Base-by-base conservation (phyloP, 53 echinoderm and acorn worm genomes). In the Apostichopus leukothele region DNA sequence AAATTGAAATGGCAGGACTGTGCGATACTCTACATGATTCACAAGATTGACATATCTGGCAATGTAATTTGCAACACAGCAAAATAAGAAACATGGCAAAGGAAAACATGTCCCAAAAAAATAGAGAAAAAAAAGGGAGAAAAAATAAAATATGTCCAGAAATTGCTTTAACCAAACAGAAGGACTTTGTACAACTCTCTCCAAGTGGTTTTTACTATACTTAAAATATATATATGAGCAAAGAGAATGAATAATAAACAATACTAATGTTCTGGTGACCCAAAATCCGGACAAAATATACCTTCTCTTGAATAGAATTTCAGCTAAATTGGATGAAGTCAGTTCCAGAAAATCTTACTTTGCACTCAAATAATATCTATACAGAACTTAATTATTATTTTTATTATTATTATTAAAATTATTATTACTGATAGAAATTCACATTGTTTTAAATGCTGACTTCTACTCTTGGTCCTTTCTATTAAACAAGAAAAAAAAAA, bases 341-440 rank as follows among this genome's bases (percentile, higher is more conserved):
- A 54, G 81, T 54, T 22, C 81, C 81, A 81, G 81, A 81, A 39
- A 81, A 22, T 81, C 55, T 81, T 81, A 54, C 59, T 54, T 81
- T 81, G 81, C 81, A 81, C 81, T 81, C 81, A 54, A 81, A 81
- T 81, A 81, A 81, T 81, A 81, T 81, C 19, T 57, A 81, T 50
- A 81, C 18, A 57, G 22, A 9, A 81, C 53, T 54, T 79, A n/a
- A 57, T 9, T 53, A 81, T 39, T 39, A 39, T 39, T 39, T 39
- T 39, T 39, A 39, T 39, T 39, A 39, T 39, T 39, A 39, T 39
- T 39, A 39, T 39, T 39, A 39, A 39, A 39, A 39, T 39, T 39
- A 39, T 39, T 39, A 39, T 3, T 39, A 9, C 53, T 77, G 77
- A 18, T 27, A 27, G 51, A 77, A 52, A 52, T 77, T 18, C 77